Evolutionary conservation across 2,888 invertebrate species (phyloP).

Genomic region (Empis stercorea): DNA sequence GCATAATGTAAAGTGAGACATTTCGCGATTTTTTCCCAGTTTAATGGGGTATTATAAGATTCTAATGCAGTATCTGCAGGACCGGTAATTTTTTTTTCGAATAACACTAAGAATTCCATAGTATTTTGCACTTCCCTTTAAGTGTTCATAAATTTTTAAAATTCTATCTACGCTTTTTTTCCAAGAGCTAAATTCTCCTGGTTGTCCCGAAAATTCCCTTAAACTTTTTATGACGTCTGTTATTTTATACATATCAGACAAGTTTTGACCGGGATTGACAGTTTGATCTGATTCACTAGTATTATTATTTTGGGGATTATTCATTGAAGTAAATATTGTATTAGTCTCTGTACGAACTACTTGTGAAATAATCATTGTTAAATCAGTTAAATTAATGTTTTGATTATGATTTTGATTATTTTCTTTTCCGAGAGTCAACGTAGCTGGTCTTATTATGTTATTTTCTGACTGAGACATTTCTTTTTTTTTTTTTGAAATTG

Average conservation of each 20-base stretch:
- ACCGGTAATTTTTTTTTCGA: slow-evolving; percentile 10
- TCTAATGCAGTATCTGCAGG: slow-evolving; percentile 9
- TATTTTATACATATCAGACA: slow-evolving; percentile 8
- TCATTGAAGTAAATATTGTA: neutral
- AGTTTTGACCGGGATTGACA: neutral
- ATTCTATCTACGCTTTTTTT: slow-evolving; percentile 8
- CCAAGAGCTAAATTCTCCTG: slow-evolving; percentile 9
- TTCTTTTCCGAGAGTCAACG: too few species aligned
- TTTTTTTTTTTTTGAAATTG: too few species aligned
- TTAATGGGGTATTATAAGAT: slow-evolving; percentile 9
- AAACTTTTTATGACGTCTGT: slow-evolving; percentile 9
- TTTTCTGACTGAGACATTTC: too few species aligned
- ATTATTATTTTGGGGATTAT: neutral
- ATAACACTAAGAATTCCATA: slow-evolving; percentile 6
- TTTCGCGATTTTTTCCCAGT: slow-evolving; percentile 6
- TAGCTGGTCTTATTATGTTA: too few species aligned
- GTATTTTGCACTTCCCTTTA: slow-evolving; percentile 4
- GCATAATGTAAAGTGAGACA: slow-evolving; percentile 11
- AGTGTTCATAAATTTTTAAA: slow-evolving; percentile 6
- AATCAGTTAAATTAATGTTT: neutral
- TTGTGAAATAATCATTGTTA: neutral
- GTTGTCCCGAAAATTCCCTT: slow-evolving; percentile 6
- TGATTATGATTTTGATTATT: neutral
- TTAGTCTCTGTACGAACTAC: neutral
- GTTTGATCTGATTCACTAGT: slow-evolving; percentile 1